Conservation (phyloP, 1,140 invertebrate genomes). For the Arctopsyche grandis region DNA sequence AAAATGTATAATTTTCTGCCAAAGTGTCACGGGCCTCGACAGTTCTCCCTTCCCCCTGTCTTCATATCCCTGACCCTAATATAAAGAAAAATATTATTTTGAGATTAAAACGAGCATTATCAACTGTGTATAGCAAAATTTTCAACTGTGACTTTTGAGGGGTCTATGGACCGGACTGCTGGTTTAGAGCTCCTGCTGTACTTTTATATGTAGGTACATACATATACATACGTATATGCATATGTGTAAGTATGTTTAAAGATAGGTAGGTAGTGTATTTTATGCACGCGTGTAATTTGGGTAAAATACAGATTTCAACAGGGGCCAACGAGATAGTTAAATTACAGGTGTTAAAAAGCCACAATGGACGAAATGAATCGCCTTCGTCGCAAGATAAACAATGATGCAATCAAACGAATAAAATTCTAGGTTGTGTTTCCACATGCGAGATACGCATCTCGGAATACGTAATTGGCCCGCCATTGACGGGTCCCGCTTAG, state of each 20-base stretch:
- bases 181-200: too few species aligned
- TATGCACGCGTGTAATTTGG: not conserved
- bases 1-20: too few species aligned
- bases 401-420: slow-evolving; percentile 46
- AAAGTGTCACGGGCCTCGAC: too few species aligned
- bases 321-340: slow-evolving; percentile 43
- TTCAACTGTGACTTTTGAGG: too few species aligned
- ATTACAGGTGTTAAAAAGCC: slow-evolving; percentile 50
- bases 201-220: too few species aligned
- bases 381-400: slow-evolving; percentile 49
- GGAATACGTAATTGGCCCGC: slow-evolving; percentile 18
- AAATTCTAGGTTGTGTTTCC: slow-evolving; percentile 50
- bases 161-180: too few species aligned
- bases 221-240: not conserved
- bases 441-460: slow-evolving; percentile 30
- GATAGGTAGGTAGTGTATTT: not conserved
- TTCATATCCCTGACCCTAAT: too few species aligned
- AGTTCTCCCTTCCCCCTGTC: too few species aligned
- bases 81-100: too few species aligned
- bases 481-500: slow-evolving; percentile 19
- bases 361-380: slow-evolving; percentile 45
- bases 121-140: too few species aligned
- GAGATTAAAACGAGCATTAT: too few species aligned
- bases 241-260: not conserved
- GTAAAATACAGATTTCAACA: not conserved